Evolutionary conservation across 1,140 invertebrate species (phyloP).

Genomic region (Drusus annulatus): DNA sequence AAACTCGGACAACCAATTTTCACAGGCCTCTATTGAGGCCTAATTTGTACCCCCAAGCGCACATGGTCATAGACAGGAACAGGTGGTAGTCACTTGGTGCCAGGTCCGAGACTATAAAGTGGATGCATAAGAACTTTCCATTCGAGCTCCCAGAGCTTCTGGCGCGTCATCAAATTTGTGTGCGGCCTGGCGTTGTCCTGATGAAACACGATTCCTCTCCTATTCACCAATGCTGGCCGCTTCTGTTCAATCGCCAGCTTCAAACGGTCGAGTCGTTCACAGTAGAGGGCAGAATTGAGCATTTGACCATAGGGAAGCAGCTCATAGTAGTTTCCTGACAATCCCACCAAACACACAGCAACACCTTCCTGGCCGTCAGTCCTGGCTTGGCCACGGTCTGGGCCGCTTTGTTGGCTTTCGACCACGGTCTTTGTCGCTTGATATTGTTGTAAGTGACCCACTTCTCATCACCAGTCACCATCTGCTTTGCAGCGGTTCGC

Average conservation of each 20-base stretch:
- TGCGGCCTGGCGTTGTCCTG: constrained; percentile 26
- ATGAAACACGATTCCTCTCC: constrained; percentile 19
- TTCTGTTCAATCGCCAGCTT: no score
- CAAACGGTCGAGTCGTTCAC: no score
- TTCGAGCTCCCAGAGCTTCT: constrained; percentile 14
- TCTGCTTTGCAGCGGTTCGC: constrained; percentile 9
- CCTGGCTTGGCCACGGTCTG: constrained; percentile 21
- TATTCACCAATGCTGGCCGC: constrained; percentile 22
- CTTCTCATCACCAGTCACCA: constrained; percentile 11
- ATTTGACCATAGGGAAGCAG: no score
- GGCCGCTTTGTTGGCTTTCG: constrained; percentile 19
- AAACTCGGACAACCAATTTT: constrained; percentile 28
- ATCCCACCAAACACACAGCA: constrained; percentile 25
- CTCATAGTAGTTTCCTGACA: background rate
- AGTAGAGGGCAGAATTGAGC: no score
- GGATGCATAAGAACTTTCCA: background rate
- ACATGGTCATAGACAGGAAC: no score
- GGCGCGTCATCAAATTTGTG: constrained; percentile 12
- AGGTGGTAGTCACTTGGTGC: no score
- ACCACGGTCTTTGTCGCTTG: constrained; percentile 19
- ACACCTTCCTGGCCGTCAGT: constrained; percentile 21
- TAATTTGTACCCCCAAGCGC: no score
- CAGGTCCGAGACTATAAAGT: no score
- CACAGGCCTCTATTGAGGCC: no score
- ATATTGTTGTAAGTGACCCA: constrained; percentile 22